A percentile compares a stretch with the other conserved stretches of the same genome.
These are phyloP conservation scores for Lepidocyrtoides sp. DNA, from an alignment of 2,888 invertebrate genomes.

Conservation along the genomic window DNA sequence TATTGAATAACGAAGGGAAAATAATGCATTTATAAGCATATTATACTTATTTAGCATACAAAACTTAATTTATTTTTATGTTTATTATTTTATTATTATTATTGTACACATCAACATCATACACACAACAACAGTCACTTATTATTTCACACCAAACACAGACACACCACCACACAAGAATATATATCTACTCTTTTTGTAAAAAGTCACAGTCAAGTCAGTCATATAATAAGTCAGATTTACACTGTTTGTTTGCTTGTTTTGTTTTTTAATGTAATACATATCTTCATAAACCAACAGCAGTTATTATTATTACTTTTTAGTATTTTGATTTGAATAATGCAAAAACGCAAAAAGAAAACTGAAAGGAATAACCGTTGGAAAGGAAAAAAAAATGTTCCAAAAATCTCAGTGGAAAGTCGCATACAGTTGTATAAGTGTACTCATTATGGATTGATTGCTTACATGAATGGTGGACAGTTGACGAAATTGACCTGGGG, in stretches of 20 bases:
- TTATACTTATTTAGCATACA: background rate
- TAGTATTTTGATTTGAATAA: conserved; percentile 14
- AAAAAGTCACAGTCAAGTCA: conserved; percentile 39
- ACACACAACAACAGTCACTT: background rate
- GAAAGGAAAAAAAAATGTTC: background rate
- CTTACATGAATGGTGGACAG: conserved; percentile 22
- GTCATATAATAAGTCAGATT: background rate
- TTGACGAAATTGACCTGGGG: conserved; percentile 23
- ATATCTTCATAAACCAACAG: background rate
- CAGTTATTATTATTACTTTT: too few relatives aligned
- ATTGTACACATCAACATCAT: background rate
- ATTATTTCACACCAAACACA: conserved; percentile 8
- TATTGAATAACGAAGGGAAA: conserved; percentile 1
- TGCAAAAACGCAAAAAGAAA: conserved; percentile 9
- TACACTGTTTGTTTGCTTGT: background rate
- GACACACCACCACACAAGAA: background rate
- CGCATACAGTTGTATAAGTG: background rate
- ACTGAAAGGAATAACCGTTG: background rate
- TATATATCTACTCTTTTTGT: too few relatives aligned
- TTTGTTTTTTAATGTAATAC: background rate
- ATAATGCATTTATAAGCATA: conserved; percentile 41
- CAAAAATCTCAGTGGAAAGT: conserved; percentile 6
- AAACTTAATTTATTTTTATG: background rate
- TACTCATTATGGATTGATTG: background rate
- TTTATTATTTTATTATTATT: background rate